Evolutionary conservation across 53 echinoderm and acorn worm species (phyloP).

Genomic region (Mesocentrotus franciscanus): DNA sequence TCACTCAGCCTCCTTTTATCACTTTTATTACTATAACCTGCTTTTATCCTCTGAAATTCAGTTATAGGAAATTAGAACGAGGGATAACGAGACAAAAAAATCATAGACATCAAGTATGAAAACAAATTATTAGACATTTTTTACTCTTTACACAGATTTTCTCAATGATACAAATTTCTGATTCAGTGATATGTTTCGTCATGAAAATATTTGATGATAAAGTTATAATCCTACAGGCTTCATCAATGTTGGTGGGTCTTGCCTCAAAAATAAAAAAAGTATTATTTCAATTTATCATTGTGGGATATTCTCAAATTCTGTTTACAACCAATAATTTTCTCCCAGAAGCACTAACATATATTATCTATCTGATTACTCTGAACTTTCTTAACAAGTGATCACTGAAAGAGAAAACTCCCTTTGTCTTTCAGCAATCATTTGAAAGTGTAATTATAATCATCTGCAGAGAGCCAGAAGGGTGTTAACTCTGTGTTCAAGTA

Average conservation of each 20-base stretch:
- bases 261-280: neutral
- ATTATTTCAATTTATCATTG: neutral
- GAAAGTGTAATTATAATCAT: too few species aligned
- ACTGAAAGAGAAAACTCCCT: too few species aligned
- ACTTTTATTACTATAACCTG: neutral
- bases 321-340: neutral
- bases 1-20: neutral
- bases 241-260: too few species aligned
- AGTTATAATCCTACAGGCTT: neutral
- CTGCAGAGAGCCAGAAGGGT: too few species aligned
- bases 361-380: neutral
- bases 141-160: neutral
- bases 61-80: neutral
- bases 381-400: too few species aligned
- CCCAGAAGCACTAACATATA: neutral
- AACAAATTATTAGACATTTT: neutral
- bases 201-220: neutral
- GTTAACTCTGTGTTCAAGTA: too few species aligned
- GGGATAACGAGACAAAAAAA: neutral
- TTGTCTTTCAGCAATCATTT: too few species aligned
- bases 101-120: neutral
- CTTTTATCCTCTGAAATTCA: neutral
- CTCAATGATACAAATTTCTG: neutral
- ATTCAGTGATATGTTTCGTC: slow-evolving; percentile 7
- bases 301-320: neutral